Evolutionary conservation across 2,888 invertebrate genomes (phyloP), one percentile per base, ranked within the genome.

Genomic region (Stenolophus ochropezus): DNA sequence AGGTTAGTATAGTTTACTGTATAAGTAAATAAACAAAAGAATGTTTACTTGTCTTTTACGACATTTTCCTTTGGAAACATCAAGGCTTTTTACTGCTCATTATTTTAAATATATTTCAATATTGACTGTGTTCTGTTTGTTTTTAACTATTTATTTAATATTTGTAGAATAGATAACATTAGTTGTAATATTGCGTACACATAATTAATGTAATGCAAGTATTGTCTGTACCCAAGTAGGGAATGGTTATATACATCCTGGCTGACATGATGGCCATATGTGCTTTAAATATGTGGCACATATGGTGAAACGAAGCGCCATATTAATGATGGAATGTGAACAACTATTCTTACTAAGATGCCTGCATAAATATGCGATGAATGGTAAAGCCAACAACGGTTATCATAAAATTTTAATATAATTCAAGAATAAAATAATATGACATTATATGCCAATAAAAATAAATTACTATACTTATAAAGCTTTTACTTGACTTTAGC

Each of bases 291-390:
- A 69, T 69, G 65, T 69, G 11, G 65, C 65, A 33, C 65, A 69
- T 69, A 69, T 69, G 65, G 65, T 69, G 65, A 69, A 69, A 69
- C 65, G 16, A 69, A 69, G 65, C 65, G 65, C 65, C 65, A 69
- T 69, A 69, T 69, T 69, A 69, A 33, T 69, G 42, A 18, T 3
- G 65, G 65, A 69, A 69, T 69, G 65, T 69, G 33, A 27, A 69
- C 65, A 69, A 69, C 65, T 16, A 27, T 16, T 69, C 65, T 69
- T 69, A 69, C 65, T 33, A 33, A 33, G 18, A 14, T 33, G 16
- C 33, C 65, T 69, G 27, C 16, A 69, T 69, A 69, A 69, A 69
- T 69, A 69, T 69, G 65, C 33, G 33, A 20, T 18, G 65, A 69
- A 27, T 69, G 42, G 16, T 61, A n/a, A n/a, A 5, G 25, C 25